phyloP scores from a whole-genome alignment of 2,113 vertebrate species.

The Morone saxatilis region DNA sequence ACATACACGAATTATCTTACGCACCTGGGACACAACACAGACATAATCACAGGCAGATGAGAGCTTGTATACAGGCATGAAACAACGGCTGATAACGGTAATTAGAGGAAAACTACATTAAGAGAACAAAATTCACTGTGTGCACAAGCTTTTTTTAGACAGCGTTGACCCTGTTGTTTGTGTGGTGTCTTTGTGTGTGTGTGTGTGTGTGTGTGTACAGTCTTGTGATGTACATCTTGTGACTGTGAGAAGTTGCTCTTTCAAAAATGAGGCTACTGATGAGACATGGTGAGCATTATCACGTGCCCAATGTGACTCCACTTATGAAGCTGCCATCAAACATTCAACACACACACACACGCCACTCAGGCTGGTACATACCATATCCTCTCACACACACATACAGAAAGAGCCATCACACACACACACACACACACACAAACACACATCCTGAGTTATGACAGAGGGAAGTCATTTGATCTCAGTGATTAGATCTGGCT shows the following conservation, averaged over 20 bases:
- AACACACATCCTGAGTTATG: constrained; percentile 60
- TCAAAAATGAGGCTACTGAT: constrained; percentile 66
- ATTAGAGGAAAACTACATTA: constrained; percentile 12
- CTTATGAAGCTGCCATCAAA: constrained; percentile 63
- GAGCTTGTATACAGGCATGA: neutral
- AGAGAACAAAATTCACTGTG: constrained; percentile 11
- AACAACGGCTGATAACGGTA: neutral
- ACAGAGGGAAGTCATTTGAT: constrained; percentile 75
- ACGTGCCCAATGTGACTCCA: constrained; percentile 71
- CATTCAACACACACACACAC: constrained; percentile 13
- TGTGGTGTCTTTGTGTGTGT: constrained; percentile 34
- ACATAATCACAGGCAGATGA: constrained; percentile 34
- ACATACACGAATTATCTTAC: constrained; percentile 98
- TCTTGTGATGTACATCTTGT: constrained; percentile 83
- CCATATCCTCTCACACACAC: constrained; percentile 14
- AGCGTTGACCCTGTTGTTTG: constrained; percentile 24
- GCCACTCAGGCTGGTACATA: constrained; percentile 19
- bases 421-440: constrained; percentile 35
- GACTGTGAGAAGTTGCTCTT: constrained; percentile 67
- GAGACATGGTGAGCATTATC: constrained; percentile 60
- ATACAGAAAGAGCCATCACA: constrained; percentile 5
- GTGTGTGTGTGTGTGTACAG: constrained; percentile 30
- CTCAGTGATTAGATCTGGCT: constrained; percentile 75
- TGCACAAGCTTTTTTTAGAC: constrained; percentile 33
- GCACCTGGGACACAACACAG: constrained; percentile 86